Base-by-base conservation (phyloP, 2,113 vertebrate genomes). In the Suricata suricatta region DNA sequence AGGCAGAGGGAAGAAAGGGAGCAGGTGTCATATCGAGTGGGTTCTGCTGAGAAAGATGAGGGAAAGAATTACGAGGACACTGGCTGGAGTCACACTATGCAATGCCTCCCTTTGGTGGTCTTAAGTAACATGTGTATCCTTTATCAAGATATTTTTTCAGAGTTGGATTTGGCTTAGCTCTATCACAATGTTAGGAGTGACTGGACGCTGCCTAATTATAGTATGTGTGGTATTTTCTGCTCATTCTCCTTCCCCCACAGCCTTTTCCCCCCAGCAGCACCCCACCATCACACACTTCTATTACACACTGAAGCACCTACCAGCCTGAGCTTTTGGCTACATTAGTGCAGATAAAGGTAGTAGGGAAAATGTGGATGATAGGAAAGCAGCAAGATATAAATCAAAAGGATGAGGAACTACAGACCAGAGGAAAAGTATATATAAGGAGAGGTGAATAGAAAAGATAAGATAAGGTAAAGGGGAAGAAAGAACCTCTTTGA, bases 271-370 rank as follows among this genome's bases (percentile, higher is more conserved):
- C 11, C 19, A 35, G 19, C 41, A 47, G 29, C 9, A 2, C 44
- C 76, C 13, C 29, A 0, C 1, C 17, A 19, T 38, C 4, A 13
- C 16, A 27, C 1, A 0, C 87, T 15, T 2, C 33, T n/a, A 23
- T 8, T 3, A 23, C 5, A 17, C 16, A 25, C 1, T 14, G 5
- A 13, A 35, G 74, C 23, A 38, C n/a, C 29, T 44, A 17, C 57
- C 13, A 29, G 66, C 29, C 25, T 1, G 11, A 77, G 23, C 5
- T 54, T 71, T 85, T 74, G 35, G 35, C 64, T 90, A 2, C 38
- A 44, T 66, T 52, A 25, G 15, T 21, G 31, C 41, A 72, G 77
- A 50, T 38, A 23, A 72, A 52, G 60, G 1, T 31, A 23, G 19
- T 47, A 44, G 35, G 25, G 31, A 47, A 35, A 25, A 74, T 14